Base-by-base conservation (phyloP, 2,113 vertebrate genomes). In the Pollachius pollachius region DNA sequence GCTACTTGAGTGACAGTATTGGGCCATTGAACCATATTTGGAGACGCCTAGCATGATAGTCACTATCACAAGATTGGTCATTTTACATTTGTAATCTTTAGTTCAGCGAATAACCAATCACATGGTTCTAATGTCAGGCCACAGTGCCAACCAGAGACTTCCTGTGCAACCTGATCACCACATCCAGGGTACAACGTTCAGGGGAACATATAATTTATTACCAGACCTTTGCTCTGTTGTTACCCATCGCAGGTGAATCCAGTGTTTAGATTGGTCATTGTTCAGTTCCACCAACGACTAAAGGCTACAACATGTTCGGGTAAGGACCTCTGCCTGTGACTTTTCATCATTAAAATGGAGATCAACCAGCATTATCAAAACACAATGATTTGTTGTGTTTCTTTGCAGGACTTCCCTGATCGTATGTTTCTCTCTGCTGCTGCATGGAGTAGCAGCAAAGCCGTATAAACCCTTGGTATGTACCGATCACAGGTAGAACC, bases 381-480 rank as follows among this genome's bases (percentile, higher is more conserved):
- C 59, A 65, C 12, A 62, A 7, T 25, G 27, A 30, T 30, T 27
- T 7, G 8, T 62, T 1, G 65, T 17, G 72, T 67, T 79, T 70
- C 17, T 13, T 23, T 56, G 3, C 54, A 93, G 91, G 82, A 63
- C 85, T 81, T 81, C 69, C 74, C 15, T 89, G 13, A 9, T 90
- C 4, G 52, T 90, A 21, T 80, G 72, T 3, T 37, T 91, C 25
- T 80, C 69, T 25, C 81, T 66, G n/a, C 65, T 93, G 71, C 72
- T 90, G 63, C 56, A 75, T 74, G 75, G 77, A 69, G 25, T 78
- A 64, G 76, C 75, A 64, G 87, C 90, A 57, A 91, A 82, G 69
- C 89, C 91, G 65, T 74, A 81, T 65, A 82, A 74, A 66, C 64
- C 82, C 12, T 71, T 64, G 88, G 92, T 92, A 86, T 60, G 92